phyloP scores from a whole-genome alignment of 1,140 invertebrate species.

The Drosophila oshimai region DNA sequence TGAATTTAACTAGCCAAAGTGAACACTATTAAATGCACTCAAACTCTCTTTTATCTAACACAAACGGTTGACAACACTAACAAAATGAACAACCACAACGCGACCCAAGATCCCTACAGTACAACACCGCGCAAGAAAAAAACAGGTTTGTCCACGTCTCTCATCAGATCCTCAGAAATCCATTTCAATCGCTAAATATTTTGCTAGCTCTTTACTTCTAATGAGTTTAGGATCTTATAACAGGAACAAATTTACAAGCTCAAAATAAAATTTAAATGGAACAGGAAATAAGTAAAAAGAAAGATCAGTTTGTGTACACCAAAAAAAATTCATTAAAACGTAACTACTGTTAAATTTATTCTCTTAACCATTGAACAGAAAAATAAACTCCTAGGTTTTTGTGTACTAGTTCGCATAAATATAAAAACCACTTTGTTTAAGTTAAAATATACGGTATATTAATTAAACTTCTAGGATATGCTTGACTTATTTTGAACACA shows the following conservation, averaged over 20 bases:
- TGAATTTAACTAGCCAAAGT: slow-evolving; percentile 23
- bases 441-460: no score
- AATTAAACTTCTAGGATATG: no score
- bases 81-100: slow-evolving; percentile 47
- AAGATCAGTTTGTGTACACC: no score
- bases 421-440: no score
- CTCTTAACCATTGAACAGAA: no score
- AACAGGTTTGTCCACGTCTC: slow-evolving; percentile 73
- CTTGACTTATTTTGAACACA: no score
- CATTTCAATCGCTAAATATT: slow-evolving; percentile 22
- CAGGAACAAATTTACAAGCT: neutral
- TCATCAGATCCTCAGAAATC: slow-evolving; percentile 37
- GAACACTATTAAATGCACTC: slow-evolving; percentile 76
- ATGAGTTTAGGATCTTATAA: no score
- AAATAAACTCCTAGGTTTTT: no score
- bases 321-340: no score
- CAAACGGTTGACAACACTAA: slow-evolving; percentile 38
- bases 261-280: neutral
- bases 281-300: neutral
- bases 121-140: slow-evolving; percentile 81
- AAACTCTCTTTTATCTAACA: slow-evolving; percentile 66
- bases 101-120: slow-evolving; percentile 80
- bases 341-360: no score
- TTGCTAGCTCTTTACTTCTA: neutral
- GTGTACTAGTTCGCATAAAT: no score